Evolutionary conservation across 2,888 invertebrate genomes (phyloP).

Genomic region (Andrena marginata): DNA sequence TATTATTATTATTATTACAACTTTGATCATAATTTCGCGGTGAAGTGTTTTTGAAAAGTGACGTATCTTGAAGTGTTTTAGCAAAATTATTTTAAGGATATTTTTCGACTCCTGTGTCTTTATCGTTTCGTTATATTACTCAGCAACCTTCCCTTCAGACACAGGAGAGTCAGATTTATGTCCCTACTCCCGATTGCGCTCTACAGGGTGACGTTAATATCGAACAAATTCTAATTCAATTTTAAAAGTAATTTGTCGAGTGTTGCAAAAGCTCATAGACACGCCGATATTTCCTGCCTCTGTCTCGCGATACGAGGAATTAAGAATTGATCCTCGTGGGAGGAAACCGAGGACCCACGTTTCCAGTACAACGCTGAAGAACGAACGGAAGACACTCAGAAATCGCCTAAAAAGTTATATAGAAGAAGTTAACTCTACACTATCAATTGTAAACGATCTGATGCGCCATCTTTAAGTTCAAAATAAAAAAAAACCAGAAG

Average conservation of each 20-base stretch:
- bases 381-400: neutral
- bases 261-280: constrained; percentile 10
- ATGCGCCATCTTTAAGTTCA: no score
- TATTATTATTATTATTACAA: no score
- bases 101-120: neutral
- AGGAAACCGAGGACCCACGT: neutral
- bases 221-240: constrained; percentile 18
- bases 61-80: neutral
- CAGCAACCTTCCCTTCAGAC: neutral
- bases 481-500: no score
- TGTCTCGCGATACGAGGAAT: neutral
- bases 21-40: neutral
- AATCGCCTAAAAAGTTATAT: neutral
- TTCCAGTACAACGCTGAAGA: neutral
- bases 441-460: no score
- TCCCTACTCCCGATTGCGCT: neutral
- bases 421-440: neutral
- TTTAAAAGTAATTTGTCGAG: constrained; percentile 13
- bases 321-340: neutral
- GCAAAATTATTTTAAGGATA: neutral
- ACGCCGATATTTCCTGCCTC: neutral
- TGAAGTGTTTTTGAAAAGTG: neutral
- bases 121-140: neutral
- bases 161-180: constrained; percentile 1
- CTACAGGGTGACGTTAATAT: neutral